Evolutionary conservation across 2,797 vertebrate species (phyloP).

Genomic region (Smutsia gigantea): DNA sequence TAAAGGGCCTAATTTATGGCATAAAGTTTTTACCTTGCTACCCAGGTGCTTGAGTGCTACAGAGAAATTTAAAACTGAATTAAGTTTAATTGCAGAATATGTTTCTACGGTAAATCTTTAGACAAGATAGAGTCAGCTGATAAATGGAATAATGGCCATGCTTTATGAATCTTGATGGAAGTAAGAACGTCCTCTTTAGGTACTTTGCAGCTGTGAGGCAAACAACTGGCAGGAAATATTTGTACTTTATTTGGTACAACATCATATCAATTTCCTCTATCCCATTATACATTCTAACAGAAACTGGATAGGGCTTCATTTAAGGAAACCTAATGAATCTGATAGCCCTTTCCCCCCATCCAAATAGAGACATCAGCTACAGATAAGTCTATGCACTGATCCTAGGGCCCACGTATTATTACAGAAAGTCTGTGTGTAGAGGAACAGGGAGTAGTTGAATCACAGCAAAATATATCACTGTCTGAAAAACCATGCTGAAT

Average conservation of each 20-base stretch:
- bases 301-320: neutral
- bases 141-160: neutral
- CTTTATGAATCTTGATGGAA: neutral
- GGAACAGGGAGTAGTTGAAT: neutral
- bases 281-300: neutral
- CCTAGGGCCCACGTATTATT: neutral
- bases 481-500: neutral
- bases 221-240: conserved; percentile 5
- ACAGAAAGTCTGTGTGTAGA: neutral
- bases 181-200: neutral
- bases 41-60: neutral
- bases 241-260: neutral
- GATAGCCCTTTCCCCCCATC: neutral
- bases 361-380: neutral
- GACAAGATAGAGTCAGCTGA: neutral
- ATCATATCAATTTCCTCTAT: neutral
- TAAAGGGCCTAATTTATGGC: neutral
- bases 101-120: conserved; percentile 45
- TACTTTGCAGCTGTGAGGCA: neutral
- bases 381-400: neutral
- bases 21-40: neutral
- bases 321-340: neutral
- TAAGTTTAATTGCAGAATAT: conserved; percentile 32
- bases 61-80: conserved; percentile 22
- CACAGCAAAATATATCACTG: neutral